These are phyloP conservation scores for Clavelina lepadiformis DNA, from an alignment of 23 tunicate genomes.

Conservation along the genomic window DNA sequence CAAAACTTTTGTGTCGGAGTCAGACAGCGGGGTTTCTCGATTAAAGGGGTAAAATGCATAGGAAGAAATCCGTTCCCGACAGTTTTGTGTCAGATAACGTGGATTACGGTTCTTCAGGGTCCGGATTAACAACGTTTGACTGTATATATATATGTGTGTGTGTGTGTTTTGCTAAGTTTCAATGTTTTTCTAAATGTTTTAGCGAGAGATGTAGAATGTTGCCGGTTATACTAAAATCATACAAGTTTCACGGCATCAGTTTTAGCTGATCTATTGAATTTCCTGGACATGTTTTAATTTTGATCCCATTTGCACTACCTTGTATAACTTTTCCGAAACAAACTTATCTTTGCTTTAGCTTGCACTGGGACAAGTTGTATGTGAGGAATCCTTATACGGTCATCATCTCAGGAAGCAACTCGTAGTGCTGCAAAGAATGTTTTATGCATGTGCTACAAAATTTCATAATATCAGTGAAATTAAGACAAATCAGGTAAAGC, in stretches of 20 bases:
- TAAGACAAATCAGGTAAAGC: slow-evolving; percentile 4
- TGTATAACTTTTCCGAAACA: neutral
- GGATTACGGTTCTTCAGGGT: no score
- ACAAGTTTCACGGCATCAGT: neutral
- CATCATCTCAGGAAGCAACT: slow-evolving; percentile 47
- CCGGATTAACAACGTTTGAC: no score
- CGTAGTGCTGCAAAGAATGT: slow-evolving; percentile 66
- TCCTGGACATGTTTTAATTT: neutral
- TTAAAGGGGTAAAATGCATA: no score
- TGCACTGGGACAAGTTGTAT: slow-evolving; percentile 43
- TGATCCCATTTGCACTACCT: neutral
- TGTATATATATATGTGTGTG: no score
- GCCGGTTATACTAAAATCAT: no score
- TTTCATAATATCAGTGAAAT: slow-evolving; percentile 40
- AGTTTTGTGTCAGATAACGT: no score
- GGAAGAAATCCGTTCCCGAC: no score
- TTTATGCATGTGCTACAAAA: slow-evolving; percentile 71
- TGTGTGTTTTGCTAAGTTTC: no score
- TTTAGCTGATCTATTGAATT: neutral
- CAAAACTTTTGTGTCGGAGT: no score
- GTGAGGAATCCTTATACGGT: slow-evolving; percentile 75
- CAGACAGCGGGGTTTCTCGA: no score
- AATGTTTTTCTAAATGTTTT: no score
- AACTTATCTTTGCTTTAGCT: slow-evolving; percentile 28
- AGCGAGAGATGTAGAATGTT: no score